Evolutionary conservation across 2,888 invertebrate genomes (phyloP), one percentile per base, ranked within the genome.

Genomic region (Leucania comma): DNA sequence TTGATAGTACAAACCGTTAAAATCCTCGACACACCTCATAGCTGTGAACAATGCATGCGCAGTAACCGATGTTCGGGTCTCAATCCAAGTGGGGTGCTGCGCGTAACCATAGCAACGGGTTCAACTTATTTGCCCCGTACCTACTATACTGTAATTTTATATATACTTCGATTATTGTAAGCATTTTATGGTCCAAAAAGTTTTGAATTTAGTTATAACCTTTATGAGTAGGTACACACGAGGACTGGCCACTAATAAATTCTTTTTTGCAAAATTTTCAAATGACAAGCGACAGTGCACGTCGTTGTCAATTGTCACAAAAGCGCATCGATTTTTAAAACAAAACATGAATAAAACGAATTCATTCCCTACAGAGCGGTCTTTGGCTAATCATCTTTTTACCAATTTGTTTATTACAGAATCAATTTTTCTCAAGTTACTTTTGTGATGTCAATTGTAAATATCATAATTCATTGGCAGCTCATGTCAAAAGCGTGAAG

Each of bases 251-350:
- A 20, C n/a, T 66, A 50, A 77, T 75, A 65, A 85, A 82, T 80
- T 84, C 75, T 87, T 89, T 89, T 86, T 91, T 90, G 78, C 86
- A 91, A 92, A 91, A 76, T 68, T 91, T 94, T 95, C 90, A 93
- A 94, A 87, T 91, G 91, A 94, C 94, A 94, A 94, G 88, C 88
- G 93, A 93, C 92, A 90, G 86, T 83, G 87, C 84, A 88, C 84
- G 93, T 92, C 92, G 93, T 93, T 93, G 93, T 93, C 94, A 91
- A 88, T 94, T 94, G 93, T 94, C 93, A 90, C 90, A 90, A 92
- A 91, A 90, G 90, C 89, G 90, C 92, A 92, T 92, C 92, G 92
- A 91, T 92, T 93, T 93, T 91, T 83, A 88, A 93, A 94, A 93
- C 90, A 92, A 92, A 91, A 91, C 75, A 86, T 84, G 83, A 80